These are phyloP conservation scores for Coremacera marginata DNA, from an alignment of 2,888 invertebrate genomes.

Conservation along the genomic window DNA sequence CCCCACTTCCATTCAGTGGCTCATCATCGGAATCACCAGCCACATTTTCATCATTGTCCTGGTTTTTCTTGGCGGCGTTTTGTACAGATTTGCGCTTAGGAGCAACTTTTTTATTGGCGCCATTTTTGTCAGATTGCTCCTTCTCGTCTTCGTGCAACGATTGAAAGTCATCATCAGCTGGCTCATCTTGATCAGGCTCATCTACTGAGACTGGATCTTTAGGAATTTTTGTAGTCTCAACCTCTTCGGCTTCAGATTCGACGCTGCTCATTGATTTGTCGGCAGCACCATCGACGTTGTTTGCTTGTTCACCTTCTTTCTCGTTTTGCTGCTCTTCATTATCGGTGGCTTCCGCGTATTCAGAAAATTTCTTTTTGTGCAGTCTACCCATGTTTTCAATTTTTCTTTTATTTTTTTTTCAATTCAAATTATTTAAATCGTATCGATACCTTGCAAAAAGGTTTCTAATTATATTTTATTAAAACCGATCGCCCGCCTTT, in stretches of 20 bases:
- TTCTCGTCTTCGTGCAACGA: constrained; percentile 30
- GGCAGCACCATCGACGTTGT: constrained; percentile 31
- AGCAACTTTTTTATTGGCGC: constrained; percentile 47
- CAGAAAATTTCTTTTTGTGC: constrained; percentile 62
- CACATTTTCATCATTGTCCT: constrained; percentile 49
- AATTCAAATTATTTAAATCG: not conserved
- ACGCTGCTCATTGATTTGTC: constrained; percentile 31
- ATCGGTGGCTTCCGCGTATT: constrained; percentile 56
- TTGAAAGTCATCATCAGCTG: constrained; percentile 38
- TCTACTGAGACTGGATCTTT: constrained; percentile 54
- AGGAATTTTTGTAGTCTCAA: constrained; percentile 51
- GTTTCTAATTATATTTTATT: not conserved
- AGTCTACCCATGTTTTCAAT: constrained; percentile 59
- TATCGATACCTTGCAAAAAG: not conserved
- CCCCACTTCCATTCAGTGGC: constrained; percentile 45
- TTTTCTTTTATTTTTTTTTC: constrained; percentile 26
- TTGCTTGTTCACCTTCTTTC: constrained; percentile 45
- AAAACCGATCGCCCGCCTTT: constrained; percentile 41
- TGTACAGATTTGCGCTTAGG: constrained; percentile 52
- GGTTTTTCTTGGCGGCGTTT: constrained; percentile 41
- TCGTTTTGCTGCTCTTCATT: constrained; percentile 53
- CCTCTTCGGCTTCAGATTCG: constrained; percentile 19
- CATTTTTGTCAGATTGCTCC: constrained; percentile 46
- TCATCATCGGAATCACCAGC: constrained; percentile 46
- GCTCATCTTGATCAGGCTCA: constrained; percentile 44